phyloP scores from a whole-genome alignment of 2,797 vertebrate species.

The Chrosomus eos region DNA sequence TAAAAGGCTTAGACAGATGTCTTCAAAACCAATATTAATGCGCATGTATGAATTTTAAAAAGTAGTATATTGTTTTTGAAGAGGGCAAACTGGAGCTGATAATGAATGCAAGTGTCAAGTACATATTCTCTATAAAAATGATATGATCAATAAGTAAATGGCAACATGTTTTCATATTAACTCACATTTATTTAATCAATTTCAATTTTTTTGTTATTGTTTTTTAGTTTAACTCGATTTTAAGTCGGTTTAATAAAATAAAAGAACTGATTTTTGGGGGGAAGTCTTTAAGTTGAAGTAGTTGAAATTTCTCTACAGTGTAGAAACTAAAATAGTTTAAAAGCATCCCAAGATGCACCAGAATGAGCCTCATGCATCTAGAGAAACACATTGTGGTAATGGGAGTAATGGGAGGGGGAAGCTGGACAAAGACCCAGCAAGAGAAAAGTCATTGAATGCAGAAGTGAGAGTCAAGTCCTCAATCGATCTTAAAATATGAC shows the following conservation, averaged over 20 bases:
- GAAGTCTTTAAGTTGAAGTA: too few species aligned
- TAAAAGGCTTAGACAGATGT: background rate
- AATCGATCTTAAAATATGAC: background rate
- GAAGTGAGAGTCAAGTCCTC: background rate
- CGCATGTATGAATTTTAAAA: background rate
- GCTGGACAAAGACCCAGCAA: background rate
- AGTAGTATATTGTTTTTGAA: background rate
- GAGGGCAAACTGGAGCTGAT: background rate
- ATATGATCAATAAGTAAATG: background rate
- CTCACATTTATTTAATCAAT: background rate
- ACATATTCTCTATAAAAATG: background rate
- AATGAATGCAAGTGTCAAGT: background rate
- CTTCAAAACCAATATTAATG: background rate
- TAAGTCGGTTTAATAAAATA: too few species aligned
- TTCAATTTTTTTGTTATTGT: background rate
- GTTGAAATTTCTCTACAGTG: too few species aligned
- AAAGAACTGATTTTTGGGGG: too few species aligned
- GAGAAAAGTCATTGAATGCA: background rate
- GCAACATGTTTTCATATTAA: background rate
- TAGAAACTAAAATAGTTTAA: background rate
- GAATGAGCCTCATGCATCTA: background rate
- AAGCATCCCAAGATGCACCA: background rate
- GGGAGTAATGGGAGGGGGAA: background rate
- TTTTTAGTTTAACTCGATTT: too few species aligned
- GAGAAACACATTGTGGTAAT: slow-evolving; percentile 5